Evolutionary conservation across 2,113 vertebrate species (phyloP), one percentile per base, ranked within the genome.

Genomic region (Dolichallabes microphthalmus): DNA sequence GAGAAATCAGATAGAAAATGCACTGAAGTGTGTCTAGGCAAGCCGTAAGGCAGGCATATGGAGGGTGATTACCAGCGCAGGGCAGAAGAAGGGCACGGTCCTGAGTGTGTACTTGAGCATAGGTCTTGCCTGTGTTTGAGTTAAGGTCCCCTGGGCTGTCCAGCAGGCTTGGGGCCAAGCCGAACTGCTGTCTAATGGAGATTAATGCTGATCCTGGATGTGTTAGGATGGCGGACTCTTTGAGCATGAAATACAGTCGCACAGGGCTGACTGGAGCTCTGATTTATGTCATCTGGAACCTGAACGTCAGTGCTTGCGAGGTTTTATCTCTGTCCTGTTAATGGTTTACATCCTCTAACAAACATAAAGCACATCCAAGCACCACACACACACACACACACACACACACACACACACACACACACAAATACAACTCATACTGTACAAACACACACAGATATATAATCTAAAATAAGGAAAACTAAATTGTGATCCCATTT

Each of bases 231-330:
- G 82, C 74, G 85, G 82, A 86, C 87, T 84, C 85, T 83, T 88
- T 90, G 87, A 90, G 89, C 87, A 87, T 88, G 89, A 90, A 88
- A 90, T 90, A 90, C 87, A 81, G 89, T 83, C 63, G 60, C 60
- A 79, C 85, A 83, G 85, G 87, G 87, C 86, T 88, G 89, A 77
- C 89, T 90, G 83, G 63, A 83, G 80, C 64, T n/a, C 87, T 90
- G 89, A 90, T 90, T 90, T 90, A 88, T 90, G 81, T 81, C 50
- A 64, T 80, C 83, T 69, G 84, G 85, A 87, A 83, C 76, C 85
- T n/a, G 53, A 85, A 87, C 80, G 69, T 89, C 89, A 88, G 89
- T 69, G 76, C 63, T 79, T 71, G 58, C 39, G 11, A 35, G 45
- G 14, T 32, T 87, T 88, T 90, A 88, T 88, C 87, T 88, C 50